phyloP scores from a whole-genome alignment of 2,888 invertebrate species.

The Mylabris sibirica region DNA sequence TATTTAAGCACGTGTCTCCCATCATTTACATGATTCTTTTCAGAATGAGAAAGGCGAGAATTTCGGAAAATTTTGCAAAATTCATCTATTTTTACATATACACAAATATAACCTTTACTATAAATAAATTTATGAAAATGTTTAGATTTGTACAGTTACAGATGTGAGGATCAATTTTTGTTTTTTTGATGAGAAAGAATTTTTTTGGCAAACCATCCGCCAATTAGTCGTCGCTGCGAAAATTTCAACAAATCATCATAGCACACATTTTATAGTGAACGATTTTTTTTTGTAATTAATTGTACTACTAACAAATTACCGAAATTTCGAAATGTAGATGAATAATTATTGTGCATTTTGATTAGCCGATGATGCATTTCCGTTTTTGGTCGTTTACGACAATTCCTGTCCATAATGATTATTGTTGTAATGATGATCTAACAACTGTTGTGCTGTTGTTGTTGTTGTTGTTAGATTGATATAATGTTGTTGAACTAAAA shows the following conservation, averaged over 20 bases:
- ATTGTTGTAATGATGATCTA: slow-evolving; percentile 8
- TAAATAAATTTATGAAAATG: neutral
- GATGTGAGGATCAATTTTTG: neutral
- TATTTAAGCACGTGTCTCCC: neutral
- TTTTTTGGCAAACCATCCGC: neutral
- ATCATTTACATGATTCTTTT: neutral
- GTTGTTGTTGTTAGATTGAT: too few species aligned
- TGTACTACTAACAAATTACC: too few species aligned
- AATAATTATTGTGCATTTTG: slow-evolving; percentile 10
- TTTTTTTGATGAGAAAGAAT: neutral
- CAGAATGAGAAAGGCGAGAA: too few species aligned
- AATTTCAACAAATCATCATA: too few species aligned
- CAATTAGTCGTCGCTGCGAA: neutral
- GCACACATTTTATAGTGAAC: neutral
- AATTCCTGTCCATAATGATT: neutral
- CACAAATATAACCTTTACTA: too few species aligned
- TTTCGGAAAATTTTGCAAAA: too few species aligned
- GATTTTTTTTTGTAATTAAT: neutral
- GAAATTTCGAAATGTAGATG: neutral
- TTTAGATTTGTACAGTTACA: neutral
- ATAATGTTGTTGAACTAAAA: slow-evolving; percentile 13
- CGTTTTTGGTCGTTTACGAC: slow-evolving; percentile 7
- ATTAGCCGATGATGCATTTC: slow-evolving; percentile 13
- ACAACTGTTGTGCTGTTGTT: neutral
- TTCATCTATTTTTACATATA: too few species aligned